Percentiles rank a stretch among this genome's conserved stretches.
Conservation (phyloP, 2,888 invertebrate species). For the Plusia festucae region DNA sequence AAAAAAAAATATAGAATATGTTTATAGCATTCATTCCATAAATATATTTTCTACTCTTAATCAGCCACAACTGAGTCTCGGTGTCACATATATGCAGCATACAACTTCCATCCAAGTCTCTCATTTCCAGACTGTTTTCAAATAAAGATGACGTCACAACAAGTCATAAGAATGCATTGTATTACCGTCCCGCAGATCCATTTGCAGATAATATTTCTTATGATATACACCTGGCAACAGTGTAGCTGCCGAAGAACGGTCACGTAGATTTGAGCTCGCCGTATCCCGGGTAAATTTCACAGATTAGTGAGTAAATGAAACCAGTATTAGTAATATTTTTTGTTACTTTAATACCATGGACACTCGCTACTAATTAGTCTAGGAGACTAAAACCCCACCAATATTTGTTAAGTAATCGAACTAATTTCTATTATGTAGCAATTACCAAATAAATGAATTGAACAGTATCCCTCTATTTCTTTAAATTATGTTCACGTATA, state of each 20-base stretch:
- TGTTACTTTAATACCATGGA: neutral
- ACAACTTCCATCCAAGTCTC: slow-evolving; percentile 33
- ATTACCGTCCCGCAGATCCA: slow-evolving; percentile 29
- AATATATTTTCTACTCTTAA: slow-evolving; percentile 23
- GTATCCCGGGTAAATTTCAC: slow-evolving; percentile 28
- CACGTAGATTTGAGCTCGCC: slow-evolving; percentile 56
- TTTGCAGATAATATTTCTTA: slow-evolving; percentile 37
- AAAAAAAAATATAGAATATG: no score
- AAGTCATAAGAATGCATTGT: slow-evolving; percentile 50
- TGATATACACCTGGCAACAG: slow-evolving; percentile 24
- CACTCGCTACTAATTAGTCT: no score
- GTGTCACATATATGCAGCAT: slow-evolving; percentile 33
- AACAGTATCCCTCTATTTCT: no score
- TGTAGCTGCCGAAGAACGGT: slow-evolving; percentile 39
- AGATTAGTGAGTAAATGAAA: slow-evolving; percentile 13
- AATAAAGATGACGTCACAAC: slow-evolving; percentile 52
- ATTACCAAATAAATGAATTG: no score
- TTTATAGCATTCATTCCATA: neutral
- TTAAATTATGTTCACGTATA: no score
- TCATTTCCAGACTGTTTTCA: slow-evolving; percentile 38
- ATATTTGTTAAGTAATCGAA: no score
- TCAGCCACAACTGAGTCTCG: slow-evolving; percentile 34
- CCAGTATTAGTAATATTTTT: neutral
- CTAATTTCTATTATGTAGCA: no score
- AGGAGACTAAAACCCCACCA: no score